Percentiles rank a stretch among this genome's conserved stretches.
phyloP scores from a whole-genome alignment of 35 echinoderm and acorn worm species.

The Strongylocentrotus purpuratus region DNA sequence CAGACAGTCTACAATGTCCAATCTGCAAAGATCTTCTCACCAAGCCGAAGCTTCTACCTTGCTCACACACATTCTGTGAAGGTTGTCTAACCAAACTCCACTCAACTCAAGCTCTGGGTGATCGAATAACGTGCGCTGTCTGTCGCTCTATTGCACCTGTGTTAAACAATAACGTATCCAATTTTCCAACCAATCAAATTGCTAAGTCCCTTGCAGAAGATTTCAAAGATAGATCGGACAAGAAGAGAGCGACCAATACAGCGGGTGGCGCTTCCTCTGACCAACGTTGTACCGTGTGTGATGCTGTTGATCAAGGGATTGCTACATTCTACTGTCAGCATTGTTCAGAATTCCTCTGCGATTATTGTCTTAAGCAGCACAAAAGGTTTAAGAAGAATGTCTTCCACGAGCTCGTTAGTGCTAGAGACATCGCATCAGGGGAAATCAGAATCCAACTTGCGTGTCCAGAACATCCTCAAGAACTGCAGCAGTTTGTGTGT shows the following conservation, averaged over 20 bases:
- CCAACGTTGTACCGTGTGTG: neutral
- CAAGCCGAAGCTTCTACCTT: too few relatives aligned
- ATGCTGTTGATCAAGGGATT: neutral
- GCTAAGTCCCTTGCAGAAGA: neutral
- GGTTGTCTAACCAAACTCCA: too few relatives aligned
- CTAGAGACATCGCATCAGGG: neutral
- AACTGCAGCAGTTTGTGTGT: constrained; percentile 10
- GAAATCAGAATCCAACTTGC: neutral
- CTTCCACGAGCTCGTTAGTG: neutral
- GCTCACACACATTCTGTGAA: too few relatives aligned
- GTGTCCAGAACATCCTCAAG: neutral
- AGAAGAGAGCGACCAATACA: neutral
- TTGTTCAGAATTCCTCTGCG: neutral
- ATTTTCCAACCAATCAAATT: constrained; percentile 22
- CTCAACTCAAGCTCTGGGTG: too few relatives aligned
- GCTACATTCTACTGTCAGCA: neutral
- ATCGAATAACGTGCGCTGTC: neutral
- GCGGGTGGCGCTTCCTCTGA: neutral
- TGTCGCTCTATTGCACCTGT: neutral
- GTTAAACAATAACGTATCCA: neutral
- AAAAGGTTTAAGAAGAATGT: neutral
- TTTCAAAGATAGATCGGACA: neutral
- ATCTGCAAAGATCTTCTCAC: too few relatives aligned
- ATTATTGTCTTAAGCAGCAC: neutral
- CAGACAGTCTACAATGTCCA: too few relatives aligned